Percentiles rank a stretch among this genome's conserved stretches.
phyloP scores from a whole-genome alignment of 2,888 invertebrate species.

The Tinea semifulvella region DNA sequence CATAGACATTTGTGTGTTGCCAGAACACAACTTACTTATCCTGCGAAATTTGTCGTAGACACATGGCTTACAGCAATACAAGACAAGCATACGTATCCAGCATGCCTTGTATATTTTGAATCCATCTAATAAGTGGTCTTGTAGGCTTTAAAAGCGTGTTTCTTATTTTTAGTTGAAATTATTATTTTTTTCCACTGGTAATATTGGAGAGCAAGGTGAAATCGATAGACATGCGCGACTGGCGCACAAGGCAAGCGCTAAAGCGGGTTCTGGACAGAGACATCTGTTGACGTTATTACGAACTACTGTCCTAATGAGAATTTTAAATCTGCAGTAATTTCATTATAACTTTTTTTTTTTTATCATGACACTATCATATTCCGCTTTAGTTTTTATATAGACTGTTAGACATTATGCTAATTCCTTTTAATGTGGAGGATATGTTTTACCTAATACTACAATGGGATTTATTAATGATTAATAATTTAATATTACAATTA shows the following conservation, averaged over 20 bases:
- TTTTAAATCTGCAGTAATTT: no score
- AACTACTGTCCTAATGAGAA: no score
- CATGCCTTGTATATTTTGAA: no score
- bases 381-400: no score
- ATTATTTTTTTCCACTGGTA: constrained; percentile 26
- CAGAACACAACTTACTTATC: constrained; percentile 22
- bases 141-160: constrained; percentile 17
- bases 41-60: not conserved
- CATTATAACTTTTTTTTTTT: no score
- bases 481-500: no score
- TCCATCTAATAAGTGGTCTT: not conserved
- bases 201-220: constrained; percentile 37
- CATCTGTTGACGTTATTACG: constrained; percentile 34
- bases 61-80: not conserved
- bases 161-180: constrained; percentile 29
- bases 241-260: constrained; percentile 33
- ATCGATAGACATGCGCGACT: constrained; percentile 47
- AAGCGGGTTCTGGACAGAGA: constrained; percentile 32
- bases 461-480: no score
- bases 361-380: no score
- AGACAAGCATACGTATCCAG: no score
- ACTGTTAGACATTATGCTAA: no score
- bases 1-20: constrained; percentile 62
- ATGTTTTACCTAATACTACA: no score
- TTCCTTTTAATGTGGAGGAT: no score